A percentile compares a stretch with the other conserved stretches of the same genome.
Evolutionary conservation across 2,113 vertebrate species (phyloP).

Genomic region (Oncorhynchus keta): DNA sequence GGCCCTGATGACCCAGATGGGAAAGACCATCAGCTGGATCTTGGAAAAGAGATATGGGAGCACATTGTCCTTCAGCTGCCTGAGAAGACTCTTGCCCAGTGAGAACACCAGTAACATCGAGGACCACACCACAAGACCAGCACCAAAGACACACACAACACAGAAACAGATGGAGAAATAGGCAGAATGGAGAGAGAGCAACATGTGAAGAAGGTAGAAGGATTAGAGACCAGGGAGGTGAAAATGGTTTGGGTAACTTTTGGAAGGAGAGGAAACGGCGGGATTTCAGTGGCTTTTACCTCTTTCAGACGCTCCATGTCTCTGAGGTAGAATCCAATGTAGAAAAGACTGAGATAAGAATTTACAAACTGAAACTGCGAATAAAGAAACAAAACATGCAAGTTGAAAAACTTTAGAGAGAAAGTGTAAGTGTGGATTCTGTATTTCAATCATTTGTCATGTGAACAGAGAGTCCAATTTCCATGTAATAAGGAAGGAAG

Average conservation of each 20-base stretch:
- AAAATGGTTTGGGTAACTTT: neutral
- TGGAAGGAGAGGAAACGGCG: neutral
- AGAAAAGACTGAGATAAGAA: slow-evolving; percentile 99
- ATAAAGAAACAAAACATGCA: slow-evolving; percentile 8
- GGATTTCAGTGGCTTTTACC: slow-evolving; percentile 65
- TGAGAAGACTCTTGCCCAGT: slow-evolving; percentile 82
- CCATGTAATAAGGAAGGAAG: neutral
- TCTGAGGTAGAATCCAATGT: slow-evolving; percentile 99
- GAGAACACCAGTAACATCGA: slow-evolving; percentile 86
- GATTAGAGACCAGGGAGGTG: slow-evolving; percentile 6
- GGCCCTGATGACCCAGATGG: slow-evolving; percentile 49
- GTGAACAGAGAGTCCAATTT: neutral
- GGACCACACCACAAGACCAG: slow-evolving; percentile 30
- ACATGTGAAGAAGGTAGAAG: neutral
- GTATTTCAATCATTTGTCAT: slow-evolving; percentile 1
- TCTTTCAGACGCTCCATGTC: slow-evolving; percentile 98
- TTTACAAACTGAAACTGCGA: slow-evolving; percentile 97
- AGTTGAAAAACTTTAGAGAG: too few relatives aligned
- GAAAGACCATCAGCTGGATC: slow-evolving; percentile 74
- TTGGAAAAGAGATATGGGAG: slow-evolving; percentile 76
- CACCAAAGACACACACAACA: neutral
- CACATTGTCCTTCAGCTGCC: slow-evolving; percentile 81
- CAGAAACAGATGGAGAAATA: slow-evolving; percentile 24
- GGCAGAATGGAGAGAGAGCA: slow-evolving; percentile 11
- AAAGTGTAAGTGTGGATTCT: neutral